A percentile compares a stretch with the other conserved stretches of the same genome.
Conservation (phyloP, 2,888 invertebrate genomes). For the Stomorhina lunata region DNA sequence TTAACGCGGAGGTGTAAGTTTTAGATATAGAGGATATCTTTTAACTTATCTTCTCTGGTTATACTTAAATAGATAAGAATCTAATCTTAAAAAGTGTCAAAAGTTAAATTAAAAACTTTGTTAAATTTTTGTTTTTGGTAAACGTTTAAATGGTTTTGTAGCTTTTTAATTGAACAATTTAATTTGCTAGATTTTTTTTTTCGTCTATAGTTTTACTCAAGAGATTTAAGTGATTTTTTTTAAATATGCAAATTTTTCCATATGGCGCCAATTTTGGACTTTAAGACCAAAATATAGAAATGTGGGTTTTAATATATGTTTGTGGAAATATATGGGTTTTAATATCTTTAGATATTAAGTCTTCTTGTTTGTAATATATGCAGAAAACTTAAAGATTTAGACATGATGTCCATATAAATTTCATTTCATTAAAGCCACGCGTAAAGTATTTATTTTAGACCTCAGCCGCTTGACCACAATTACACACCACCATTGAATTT, state of each 20-base stretch:
- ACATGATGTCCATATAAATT: conserved; percentile 51
- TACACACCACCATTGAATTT: background rate
- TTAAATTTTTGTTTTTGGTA: conserved; percentile 29
- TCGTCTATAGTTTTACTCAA: background rate
- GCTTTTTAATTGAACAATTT: conserved; percentile 64
- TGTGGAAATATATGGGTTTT: background rate
- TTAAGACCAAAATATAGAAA: background rate
- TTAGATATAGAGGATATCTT: background rate
- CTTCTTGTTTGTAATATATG: background rate
- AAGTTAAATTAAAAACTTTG: conserved; percentile 66
- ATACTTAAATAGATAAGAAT: conserved; percentile 54
- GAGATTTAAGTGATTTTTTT: background rate
- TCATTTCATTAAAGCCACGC: conserved; percentile 53
- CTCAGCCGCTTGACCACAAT: conserved; percentile 7
- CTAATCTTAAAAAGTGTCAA: conserved; percentile 66
- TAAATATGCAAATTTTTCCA: conserved; percentile 15
- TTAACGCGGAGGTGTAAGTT: conserved; percentile 62
- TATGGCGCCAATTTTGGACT: conserved; percentile 43
- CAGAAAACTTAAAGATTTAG: conserved; percentile 30
- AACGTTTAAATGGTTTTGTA: conserved; percentile 61
- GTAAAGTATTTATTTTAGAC: conserved; percentile 17
- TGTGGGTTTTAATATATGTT: background rate
- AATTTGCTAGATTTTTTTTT: conserved; percentile 40
- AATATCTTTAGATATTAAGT: background rate
- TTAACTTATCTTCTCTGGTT: background rate